phyloP scores from a whole-genome alignment of 2,888 invertebrate genomes.

The Flexamia atlantica region DNA sequence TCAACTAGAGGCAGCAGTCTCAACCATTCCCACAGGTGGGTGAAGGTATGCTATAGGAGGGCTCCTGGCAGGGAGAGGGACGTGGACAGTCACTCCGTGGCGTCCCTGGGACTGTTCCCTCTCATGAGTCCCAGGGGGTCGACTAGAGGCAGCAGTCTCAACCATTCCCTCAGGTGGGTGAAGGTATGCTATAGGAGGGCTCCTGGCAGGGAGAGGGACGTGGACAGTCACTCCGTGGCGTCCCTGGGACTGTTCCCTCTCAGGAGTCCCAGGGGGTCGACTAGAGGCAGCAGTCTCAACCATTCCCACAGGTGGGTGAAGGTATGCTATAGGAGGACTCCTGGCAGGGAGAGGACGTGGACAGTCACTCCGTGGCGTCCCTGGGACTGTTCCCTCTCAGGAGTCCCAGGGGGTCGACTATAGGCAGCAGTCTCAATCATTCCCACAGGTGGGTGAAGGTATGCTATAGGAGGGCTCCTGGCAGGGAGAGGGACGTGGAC shows the following conservation, averaged over 20 bases:
- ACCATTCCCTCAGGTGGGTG: slow-evolving; percentile 74
- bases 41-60: neutral
- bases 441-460: slow-evolving; percentile 72
- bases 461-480: neutral
- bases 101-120: slow-evolving; percentile 67
- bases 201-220: slow-evolving; percentile 67
- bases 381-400: slow-evolving; percentile 68
- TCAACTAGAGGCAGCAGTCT: slow-evolving; percentile 74
- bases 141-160: slow-evolving; percentile 73
- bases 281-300: slow-evolving; percentile 73
- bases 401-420: slow-evolving; percentile 73
- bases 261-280: slow-evolving; percentile 73
- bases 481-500: slow-evolving; percentile 69
- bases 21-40: slow-evolving; percentile 74
- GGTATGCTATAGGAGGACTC: neutral
- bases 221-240: slow-evolving; percentile 69
- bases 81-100: slow-evolving; percentile 69
- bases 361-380: slow-evolving; percentile 69
- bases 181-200: neutral
- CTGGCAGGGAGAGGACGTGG: slow-evolving; percentile 69
- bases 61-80: slow-evolving; percentile 67
- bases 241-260: slow-evolving; percentile 68
- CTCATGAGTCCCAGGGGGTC: slow-evolving; percentile 73
- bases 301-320: slow-evolving; percentile 73
- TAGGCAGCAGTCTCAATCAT: slow-evolving; percentile 73